A percentile compares a stretch with the other conserved stretches of the same genome.
Conservation (phyloP, 2,113 vertebrate species). For the Bothrops jararaca region DNA sequence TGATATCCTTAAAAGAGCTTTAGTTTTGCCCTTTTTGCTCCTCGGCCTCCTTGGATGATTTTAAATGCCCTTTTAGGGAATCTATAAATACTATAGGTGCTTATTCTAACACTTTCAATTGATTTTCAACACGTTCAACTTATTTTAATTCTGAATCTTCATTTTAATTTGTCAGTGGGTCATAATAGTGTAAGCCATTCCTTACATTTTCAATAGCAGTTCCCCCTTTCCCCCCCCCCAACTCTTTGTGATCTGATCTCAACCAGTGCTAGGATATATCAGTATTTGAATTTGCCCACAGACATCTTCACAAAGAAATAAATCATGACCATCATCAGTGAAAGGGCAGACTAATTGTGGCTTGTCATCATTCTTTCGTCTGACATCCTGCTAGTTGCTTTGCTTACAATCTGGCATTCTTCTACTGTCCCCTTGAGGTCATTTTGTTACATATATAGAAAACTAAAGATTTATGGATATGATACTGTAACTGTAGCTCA, state of each 20-base stretch:
- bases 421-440: constrained; percentile 2
- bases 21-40: not conserved
- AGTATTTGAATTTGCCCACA: constrained; percentile 25
- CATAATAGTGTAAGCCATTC: not conserved
- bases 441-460: not conserved
- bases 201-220: not conserved
- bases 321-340: constrained; percentile 41
- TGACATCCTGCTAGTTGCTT: not conserved
- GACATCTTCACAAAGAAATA: constrained; percentile 32
- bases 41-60: not conserved
- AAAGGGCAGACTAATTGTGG: constrained; percentile 12
- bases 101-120: not conserved
- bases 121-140: not conserved
- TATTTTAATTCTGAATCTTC: not conserved
- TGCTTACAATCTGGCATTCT: not conserved
- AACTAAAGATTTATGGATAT: constrained; percentile 51
- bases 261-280: not conserved
- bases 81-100: not conserved
- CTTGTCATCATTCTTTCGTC: constrained; percentile 8
- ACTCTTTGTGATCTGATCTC: not conserved
- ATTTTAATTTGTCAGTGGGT: not conserved
- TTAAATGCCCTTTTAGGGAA: not conserved
- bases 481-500: constrained; percentile 11
- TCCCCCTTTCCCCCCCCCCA: rapidly evolving
- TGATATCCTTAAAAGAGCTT: not conserved